A percentile compares a stretch with the other conserved stretches of the same genome.
Conservation (phyloP, 2,113 vertebrate genomes). For the Lampris megalopsis region DNA sequence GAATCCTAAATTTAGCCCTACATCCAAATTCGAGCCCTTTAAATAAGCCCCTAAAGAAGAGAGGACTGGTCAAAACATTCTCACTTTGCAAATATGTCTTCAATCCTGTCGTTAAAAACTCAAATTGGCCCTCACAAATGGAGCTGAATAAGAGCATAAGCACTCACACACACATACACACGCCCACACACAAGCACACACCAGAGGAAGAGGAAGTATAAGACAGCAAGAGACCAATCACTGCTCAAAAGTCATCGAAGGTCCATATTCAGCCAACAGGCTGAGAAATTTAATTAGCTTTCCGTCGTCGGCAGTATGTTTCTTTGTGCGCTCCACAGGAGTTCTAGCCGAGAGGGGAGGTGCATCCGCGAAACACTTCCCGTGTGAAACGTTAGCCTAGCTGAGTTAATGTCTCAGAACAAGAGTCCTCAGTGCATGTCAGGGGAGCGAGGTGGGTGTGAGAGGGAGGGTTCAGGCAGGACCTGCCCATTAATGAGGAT, state of each 20-base stretch:
- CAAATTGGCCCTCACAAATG: no score
- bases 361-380: slow-evolving; percentile 66
- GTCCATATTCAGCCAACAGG: slow-evolving; percentile 55
- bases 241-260: slow-evolving; percentile 43
- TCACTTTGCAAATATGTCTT: no score
- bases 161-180: not conserved
- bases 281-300: slow-evolving; percentile 74
- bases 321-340: slow-evolving; percentile 59
- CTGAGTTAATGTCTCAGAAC: slow-evolving; percentile 59
- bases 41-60: no score
- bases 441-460: slow-evolving; percentile 11
- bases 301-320: slow-evolving; percentile 49
- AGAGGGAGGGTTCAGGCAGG: slow-evolving; percentile 19
- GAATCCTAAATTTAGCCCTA: no score
- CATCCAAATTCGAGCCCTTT: no score
- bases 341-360: slow-evolving; percentile 60
- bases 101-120: no score
- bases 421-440: slow-evolving; percentile 45
- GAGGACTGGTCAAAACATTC: no score
- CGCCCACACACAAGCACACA: not conserved
- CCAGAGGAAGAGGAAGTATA: slow-evolving; percentile 24
- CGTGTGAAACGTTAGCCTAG: slow-evolving; percentile 69
- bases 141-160: no score
- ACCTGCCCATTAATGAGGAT: slow-evolving; percentile 34
- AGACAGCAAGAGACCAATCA: slow-evolving; percentile 27